Evolutionary conservation across 2,113 vertebrate genomes (phyloP).

Genomic region (Tiliqua scincoides): DNA sequence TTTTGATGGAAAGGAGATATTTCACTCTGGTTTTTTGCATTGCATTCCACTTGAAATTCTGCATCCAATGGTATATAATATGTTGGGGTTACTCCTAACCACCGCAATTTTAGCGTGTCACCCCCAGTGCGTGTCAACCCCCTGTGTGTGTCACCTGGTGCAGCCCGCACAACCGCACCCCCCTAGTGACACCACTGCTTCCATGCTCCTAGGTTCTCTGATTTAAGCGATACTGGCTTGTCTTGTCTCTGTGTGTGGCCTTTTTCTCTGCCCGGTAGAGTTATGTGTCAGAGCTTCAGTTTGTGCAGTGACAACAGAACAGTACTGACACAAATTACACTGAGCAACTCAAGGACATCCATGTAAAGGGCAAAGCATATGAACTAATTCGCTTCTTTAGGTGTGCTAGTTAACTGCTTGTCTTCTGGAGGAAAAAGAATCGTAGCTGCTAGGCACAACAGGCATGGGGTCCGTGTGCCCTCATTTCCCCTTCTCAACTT

Average conservation of each 20-base stretch:
- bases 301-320: conserved; percentile 56
- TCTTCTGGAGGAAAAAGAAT: not conserved
- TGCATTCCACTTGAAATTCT: too few relatives aligned
- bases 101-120: too few relatives aligned
- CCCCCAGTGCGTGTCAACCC: too few relatives aligned
- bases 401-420: not conserved
- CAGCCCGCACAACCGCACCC: too few relatives aligned
- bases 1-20: too few relatives aligned
- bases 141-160: too few relatives aligned
- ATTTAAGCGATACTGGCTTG: conserved; percentile 68
- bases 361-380: not conserved
- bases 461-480: not conserved
- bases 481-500: not conserved
- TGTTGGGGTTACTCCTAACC: too few relatives aligned
- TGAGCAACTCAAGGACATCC: conserved; percentile 13
- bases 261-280: conserved; percentile 64
- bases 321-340: conserved; percentile 57
- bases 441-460: not conserved
- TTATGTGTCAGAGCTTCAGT: conserved; percentile 57
- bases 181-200: too few relatives aligned
- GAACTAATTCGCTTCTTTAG: conserved; percentile 21
- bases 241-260: conserved; percentile 47
- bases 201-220: conserved; percentile 57
- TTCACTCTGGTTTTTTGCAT: too few relatives aligned
- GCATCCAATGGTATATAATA: too few relatives aligned